phyloP scores from a whole-genome alignment of 2,113 vertebrate species.

The Haplochromis vanheusdeni region DNA sequence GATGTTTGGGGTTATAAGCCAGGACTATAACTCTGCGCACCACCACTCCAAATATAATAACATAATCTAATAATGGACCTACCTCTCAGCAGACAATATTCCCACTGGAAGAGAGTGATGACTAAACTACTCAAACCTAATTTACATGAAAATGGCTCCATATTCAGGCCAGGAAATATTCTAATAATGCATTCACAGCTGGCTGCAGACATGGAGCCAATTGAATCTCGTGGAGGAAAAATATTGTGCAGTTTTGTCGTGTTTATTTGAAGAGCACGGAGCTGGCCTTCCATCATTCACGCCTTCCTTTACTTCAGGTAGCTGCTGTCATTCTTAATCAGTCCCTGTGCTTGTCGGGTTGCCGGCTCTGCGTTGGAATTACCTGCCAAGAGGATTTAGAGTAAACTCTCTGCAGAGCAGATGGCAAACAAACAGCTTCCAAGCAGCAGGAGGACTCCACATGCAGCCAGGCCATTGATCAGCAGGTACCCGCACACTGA shows the following conservation, averaged over 20 bases:
- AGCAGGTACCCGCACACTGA: background rate
- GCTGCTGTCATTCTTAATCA: background rate
- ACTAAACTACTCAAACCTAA: background rate
- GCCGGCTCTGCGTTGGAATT: background rate
- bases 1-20: background rate
- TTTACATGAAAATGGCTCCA: background rate
- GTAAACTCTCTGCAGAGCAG: rapidly evolving
- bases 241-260: background rate
- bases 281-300: background rate
- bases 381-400: background rate
- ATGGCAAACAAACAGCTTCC: background rate
- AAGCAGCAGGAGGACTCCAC: background rate
- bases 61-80: background rate
- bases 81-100: background rate
- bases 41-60: background rate
- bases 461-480: background rate
- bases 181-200: background rate
- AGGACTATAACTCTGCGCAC: background rate
- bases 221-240: background rate
- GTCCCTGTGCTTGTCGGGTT: background rate
- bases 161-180: background rate
- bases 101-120: background rate
- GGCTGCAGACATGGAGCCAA: background rate
- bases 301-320: background rate
- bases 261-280: background rate